Evolutionary conservation across 2,113 vertebrate species (phyloP).

Genomic region (Crotalus helleri): DNA sequence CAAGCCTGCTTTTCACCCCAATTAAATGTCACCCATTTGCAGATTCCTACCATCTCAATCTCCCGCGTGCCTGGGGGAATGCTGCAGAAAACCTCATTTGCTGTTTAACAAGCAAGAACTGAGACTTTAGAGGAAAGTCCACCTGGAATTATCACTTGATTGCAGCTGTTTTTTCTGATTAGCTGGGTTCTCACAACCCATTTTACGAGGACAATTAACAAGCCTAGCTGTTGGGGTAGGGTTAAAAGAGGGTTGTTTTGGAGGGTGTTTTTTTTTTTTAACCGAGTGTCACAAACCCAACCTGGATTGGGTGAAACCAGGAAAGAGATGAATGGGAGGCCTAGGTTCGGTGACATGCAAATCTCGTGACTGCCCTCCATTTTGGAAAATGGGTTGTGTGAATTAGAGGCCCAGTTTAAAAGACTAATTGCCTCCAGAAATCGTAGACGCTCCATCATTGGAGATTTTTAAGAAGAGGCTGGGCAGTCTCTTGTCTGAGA

Average conservation of each 20-base stretch:
- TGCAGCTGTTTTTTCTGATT: not conserved
- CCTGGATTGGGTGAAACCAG: not conserved
- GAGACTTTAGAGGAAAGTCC: not conserved
- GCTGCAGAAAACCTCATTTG: not conserved
- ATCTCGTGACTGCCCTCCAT: not conserved
- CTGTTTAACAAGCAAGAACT: not conserved
- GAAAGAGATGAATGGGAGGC: not conserved
- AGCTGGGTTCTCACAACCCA: not conserved
- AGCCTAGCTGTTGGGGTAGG: not conserved
- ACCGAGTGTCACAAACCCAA: not conserved
- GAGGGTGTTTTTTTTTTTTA: too few relatives aligned
- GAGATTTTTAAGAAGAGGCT: too few relatives aligned
- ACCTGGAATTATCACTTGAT: not conserved
- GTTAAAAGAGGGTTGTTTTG: not conserved
- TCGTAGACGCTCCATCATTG: too few relatives aligned
- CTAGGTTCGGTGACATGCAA: not conserved
- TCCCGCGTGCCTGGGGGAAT: not conserved
- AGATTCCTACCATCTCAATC: not conserved
- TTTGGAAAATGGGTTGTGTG: not conserved
- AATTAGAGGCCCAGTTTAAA: not conserved
- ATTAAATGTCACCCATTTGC: not conserved
- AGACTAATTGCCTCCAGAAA: not conserved
- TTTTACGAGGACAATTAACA: not conserved
- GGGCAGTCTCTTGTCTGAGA: too few relatives aligned
- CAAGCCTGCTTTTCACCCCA: not conserved